phyloP scores from a whole-genome alignment of 2,113 vertebrate species.

The Tor tambroides region DNA sequence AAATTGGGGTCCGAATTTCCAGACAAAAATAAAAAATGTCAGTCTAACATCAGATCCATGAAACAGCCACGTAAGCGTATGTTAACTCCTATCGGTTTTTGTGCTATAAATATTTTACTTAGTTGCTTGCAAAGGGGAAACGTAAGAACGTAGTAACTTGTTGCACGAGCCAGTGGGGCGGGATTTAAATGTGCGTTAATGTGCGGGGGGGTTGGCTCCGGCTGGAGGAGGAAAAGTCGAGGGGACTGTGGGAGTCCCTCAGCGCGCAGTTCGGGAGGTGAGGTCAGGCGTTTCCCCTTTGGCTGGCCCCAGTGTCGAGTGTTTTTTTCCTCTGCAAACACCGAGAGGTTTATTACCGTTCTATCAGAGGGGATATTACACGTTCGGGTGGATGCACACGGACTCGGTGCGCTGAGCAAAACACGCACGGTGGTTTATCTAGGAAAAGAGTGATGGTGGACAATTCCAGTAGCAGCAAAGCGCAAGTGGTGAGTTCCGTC shows the following conservation, averaged over 20 bases:
- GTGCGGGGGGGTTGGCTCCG: conserved; percentile 69
- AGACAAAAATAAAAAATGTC: background rate
- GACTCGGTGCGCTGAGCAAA: conserved; percentile 58
- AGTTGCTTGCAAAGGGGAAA: conserved; percentile 17
- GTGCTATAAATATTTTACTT: conserved; percentile 55
- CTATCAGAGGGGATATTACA: conserved; percentile 47
- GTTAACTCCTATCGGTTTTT: conserved; percentile 35
- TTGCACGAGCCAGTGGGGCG: conserved; percentile 66
- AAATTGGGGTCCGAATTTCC: background rate
- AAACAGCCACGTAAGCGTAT: background rate
- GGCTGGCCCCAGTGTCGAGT: conserved; percentile 59
- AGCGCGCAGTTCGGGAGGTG: conserved; percentile 72
- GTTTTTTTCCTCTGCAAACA: conserved; percentile 38
- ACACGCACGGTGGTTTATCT: conserved; percentile 56
- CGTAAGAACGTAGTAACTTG: conserved; percentile 55
- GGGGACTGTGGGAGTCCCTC: conserved; percentile 76
- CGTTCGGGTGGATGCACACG: conserved; percentile 54
- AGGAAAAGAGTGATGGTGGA: conserved; percentile 73
- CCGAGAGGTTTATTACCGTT: conserved; percentile 35
- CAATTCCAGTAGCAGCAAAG: conserved; percentile 73
- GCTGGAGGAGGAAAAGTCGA: conserved; percentile 68
- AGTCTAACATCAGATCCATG: background rate
- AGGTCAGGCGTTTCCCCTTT: conserved; percentile 70
- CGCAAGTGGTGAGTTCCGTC: conserved; percentile 80
- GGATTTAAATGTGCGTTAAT: conserved; percentile 61